A percentile compares a stretch with the other conserved stretches of the same genome.
Conservation (phyloP, 1,140 invertebrate species). For the Tetramorium alpestre region DNA sequence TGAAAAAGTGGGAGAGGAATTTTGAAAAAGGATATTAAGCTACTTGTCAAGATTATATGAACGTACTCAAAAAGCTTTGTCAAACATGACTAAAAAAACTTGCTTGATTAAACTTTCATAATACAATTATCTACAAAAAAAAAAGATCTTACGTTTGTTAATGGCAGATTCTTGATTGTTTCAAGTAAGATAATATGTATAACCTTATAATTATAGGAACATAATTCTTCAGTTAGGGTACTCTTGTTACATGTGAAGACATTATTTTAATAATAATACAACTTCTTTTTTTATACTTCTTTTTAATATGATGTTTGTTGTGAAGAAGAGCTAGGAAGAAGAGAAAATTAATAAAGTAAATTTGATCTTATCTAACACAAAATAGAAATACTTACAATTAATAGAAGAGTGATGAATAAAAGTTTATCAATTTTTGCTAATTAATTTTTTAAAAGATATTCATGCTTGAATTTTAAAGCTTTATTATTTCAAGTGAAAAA, state of each 20-base stretch:
- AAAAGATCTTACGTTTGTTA: neutral
- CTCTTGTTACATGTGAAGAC: slow-evolving; percentile 15
- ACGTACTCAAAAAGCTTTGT: neutral
- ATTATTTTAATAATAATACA: slow-evolving; percentile 26
- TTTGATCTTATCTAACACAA: no score
- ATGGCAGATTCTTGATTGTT: neutral
- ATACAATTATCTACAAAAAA: slow-evolving; percentile 17
- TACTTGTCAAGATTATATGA: slow-evolving; percentile 39
- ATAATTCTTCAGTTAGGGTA: slow-evolving; percentile 14
- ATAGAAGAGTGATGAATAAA: no score
- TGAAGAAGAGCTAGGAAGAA: no score
- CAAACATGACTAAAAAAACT: neutral
- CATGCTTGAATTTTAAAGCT: neutral
- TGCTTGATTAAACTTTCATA: neutral
- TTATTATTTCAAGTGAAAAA: neutral
- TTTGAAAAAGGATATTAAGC: slow-evolving; percentile 35
- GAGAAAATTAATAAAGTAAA: no score
- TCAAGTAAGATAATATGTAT: neutral
- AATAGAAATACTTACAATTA: no score
- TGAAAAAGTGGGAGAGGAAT: slow-evolving; percentile 28
- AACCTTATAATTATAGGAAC: neutral
- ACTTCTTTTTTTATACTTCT: neutral
- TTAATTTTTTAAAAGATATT: slow-evolving; percentile 5
- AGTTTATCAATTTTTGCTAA: neutral
- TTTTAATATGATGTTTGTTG: neutral